Conservation (phyloP, 2,797 vertebrate species). For the Taeniopygia guttata region DNA sequence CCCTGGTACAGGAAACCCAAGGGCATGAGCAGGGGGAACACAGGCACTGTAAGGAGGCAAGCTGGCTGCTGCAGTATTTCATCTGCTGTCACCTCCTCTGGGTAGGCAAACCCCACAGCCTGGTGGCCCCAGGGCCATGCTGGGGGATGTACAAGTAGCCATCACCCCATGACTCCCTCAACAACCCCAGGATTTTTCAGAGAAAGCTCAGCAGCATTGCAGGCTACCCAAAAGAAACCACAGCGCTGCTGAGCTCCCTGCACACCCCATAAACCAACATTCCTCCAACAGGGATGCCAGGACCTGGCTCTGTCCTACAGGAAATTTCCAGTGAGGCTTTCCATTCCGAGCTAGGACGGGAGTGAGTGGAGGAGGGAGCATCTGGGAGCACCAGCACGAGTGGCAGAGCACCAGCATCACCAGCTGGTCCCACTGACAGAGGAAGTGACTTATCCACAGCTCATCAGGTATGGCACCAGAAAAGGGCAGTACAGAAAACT, state of each 20-base stretch:
- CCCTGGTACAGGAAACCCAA: neutral
- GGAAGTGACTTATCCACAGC: conserved; percentile 59
- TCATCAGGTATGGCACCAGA: conserved; percentile 35
- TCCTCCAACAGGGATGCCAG: neutral
- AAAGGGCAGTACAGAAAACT: neutral
- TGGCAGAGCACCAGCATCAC: conserved; percentile 22
- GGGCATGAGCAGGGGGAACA: neutral
- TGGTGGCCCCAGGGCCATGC: rapidly evolving
- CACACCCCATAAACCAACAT: neutral
- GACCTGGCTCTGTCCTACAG: neutral
- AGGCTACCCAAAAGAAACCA: neutral
- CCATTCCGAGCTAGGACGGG: neutral
- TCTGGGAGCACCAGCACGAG: neutral
- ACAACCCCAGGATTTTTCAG: neutral
- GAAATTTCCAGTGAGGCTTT: neutral
- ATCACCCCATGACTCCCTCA: neutral
- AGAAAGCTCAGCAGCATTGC: neutral
- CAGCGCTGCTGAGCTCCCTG: neutral
- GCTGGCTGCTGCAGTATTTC: neutral
- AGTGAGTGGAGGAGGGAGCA: neutral
- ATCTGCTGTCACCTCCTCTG: neutral
- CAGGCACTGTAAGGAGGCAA: neutral
- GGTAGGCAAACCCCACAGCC: neutral
- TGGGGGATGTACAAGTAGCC: rapidly evolving
- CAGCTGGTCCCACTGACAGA: conserved; percentile 22